Base-by-base conservation (phyloP, 1,140 invertebrate genomes). In the Drosophila hydei region DNA sequence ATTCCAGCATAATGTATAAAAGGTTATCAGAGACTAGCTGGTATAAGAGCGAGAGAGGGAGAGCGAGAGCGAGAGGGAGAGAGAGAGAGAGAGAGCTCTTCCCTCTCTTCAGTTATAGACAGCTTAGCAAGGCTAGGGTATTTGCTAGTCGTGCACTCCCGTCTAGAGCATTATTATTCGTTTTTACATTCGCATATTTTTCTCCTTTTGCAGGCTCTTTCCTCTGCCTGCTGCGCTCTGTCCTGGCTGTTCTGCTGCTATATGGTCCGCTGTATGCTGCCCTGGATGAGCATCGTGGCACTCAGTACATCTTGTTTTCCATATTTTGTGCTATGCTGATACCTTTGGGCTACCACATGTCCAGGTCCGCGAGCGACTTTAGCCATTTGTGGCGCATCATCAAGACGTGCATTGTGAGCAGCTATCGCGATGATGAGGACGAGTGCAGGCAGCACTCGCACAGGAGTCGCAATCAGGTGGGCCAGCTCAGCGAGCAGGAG, bases 241-340 rank as follows among this genome's bases (percentile, higher is more conserved):
- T 96, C 8, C 80, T 97, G 2, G 95, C 96, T 11, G 94, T 98
- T 1, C 93, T 95, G 45, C 92, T 98, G 19, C 92, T 99, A 0
- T 98, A 97, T 91, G 97, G 97, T 4, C 96, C 99, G 77, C 96
- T 97, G 0, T 99, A 97, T 84, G 96, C 96, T 12, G 96, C 95
- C 0, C 87, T 97, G 6, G 94, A 94, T 18, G 96, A 97, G 90
- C 93, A 94, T 25, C 96, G 96, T 89, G 94, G 95, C 67, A 96
- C 97, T 0, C 97, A 99, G 88, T 97, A 98, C 80, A 95, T 99
- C 23, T 92, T 99, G 1, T 99, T 99, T 90, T 99, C 98, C 0
- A 97, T 99, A 59, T 99, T 98, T 90, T 97, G 96, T 90, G 97
- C 96, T 0, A 93, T 99, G 21, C 92, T 98, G 1, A 95, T 99